Percentiles rank a stretch among this genome's conserved stretches.
phyloP scores from a whole-genome alignment of 2,888 invertebrate genomes.

The Drosophila planitibia region DNA sequence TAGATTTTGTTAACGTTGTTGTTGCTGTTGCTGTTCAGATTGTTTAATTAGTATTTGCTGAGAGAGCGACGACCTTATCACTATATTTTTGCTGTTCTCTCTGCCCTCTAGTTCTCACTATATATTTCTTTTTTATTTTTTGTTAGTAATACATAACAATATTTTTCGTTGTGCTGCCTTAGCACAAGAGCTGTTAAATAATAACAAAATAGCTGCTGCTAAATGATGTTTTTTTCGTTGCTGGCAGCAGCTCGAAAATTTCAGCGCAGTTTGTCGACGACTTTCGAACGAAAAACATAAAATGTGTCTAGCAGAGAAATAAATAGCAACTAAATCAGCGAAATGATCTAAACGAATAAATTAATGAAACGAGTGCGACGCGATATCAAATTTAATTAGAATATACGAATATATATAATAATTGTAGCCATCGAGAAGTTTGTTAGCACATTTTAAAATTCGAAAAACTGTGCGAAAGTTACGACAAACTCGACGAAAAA shows the following conservation, averaged over 20 bases:
- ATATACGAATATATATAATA: conserved; percentile 19
- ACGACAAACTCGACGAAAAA: conserved; percentile 35
- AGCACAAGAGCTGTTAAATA: conserved; percentile 70
- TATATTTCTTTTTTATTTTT: conserved; percentile 31
- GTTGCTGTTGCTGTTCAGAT: conserved; percentile 40
- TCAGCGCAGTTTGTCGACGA: conserved; percentile 81
- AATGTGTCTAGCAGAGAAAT: conserved; percentile 63
- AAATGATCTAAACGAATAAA: conserved; percentile 54
- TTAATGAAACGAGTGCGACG: conserved; percentile 28
- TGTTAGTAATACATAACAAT: conserved; percentile 59
- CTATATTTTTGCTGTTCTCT: conserved; percentile 20
- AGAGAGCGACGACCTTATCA: conserved; percentile 63
- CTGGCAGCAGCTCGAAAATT: conserved; percentile 57
- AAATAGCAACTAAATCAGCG: conserved; percentile 33
- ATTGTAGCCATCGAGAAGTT: conserved; percentile 25
- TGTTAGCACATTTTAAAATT: conserved; percentile 4
- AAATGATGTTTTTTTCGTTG: conserved; percentile 51
- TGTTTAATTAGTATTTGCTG: conserved; percentile 66
- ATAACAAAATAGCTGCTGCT: conserved; percentile 71
- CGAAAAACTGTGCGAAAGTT: conserved; percentile 23
- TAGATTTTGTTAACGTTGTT: conserved; percentile 27
- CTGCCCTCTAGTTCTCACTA: conserved; percentile 33
- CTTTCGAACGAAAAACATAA: conserved; percentile 82
- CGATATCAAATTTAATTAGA: conserved; percentile 20
- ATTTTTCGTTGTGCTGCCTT: conserved; percentile 45